phyloP scores from a whole-genome alignment of 2,113 vertebrate species.

The Solenodon paradoxus region DNA sequence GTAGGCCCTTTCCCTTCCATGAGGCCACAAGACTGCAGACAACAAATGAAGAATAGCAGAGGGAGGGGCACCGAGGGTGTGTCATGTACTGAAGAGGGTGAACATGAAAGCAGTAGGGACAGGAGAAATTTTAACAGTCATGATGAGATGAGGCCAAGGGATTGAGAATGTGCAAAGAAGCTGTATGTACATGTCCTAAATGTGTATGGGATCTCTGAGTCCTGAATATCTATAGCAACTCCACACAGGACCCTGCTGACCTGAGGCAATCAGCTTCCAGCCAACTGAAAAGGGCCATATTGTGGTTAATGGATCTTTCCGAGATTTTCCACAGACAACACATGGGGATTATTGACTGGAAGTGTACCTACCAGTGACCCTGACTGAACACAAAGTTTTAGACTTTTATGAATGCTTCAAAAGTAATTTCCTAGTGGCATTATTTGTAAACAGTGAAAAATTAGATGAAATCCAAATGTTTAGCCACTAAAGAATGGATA shows the following conservation, averaged over 20 bases:
- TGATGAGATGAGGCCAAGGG: background rate
- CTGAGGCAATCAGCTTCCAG: background rate
- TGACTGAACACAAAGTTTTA: slow-evolving; percentile 2
- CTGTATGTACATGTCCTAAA: background rate
- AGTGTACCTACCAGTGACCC: background rate
- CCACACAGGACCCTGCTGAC: background rate
- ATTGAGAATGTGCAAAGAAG: background rate
- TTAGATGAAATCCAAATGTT: background rate
- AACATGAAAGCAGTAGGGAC: background rate
- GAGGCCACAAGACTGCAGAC: background rate
- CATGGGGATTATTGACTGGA: background rate
- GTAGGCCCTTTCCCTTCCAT: background rate
- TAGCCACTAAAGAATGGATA: background rate
- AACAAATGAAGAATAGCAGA: background rate
- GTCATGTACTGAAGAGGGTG: background rate
- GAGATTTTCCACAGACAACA: slow-evolving; percentile 1
- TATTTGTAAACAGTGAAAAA: background rate
- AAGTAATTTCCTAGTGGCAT: background rate
- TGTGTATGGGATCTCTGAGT: background rate
- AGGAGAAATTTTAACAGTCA: slow-evolving; percentile 1
- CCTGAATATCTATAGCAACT: background rate
- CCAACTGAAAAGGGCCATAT: background rate
- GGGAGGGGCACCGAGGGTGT: background rate
- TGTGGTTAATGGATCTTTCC: background rate
- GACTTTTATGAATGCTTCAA: background rate